Evolutionary conservation across 2,888 invertebrate genomes (phyloP), one percentile per base, ranked within the genome.

Genomic region (Cremastinae sp.): DNA sequence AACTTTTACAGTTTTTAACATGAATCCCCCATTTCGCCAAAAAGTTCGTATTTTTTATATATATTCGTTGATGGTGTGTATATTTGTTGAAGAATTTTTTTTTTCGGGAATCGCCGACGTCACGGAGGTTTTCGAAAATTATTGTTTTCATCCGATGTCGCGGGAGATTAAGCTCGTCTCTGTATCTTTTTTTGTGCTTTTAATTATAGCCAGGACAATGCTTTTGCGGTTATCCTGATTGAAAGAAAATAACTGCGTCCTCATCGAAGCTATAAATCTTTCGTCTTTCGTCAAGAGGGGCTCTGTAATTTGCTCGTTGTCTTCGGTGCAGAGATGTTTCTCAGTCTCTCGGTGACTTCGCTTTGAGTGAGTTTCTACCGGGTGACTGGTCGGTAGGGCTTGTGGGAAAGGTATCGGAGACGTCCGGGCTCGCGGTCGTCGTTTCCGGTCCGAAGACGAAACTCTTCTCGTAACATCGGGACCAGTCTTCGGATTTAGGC

Each of bases 391-490:
- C 9, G 59, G 3, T 2, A 45, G 12, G 8, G 51, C 43, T 2
- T 16, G 10, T 4, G 36, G 12, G 14, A 1, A 28, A 1, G 10
- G 12, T 47, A 28, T 14, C 4, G 34, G 49, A 18, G n/a, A 51
- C 14, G 10, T 14, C 49, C 69, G 51, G 0, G 62, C 41, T 54
- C 47, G 20, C 28, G 45, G 9, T 0, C 4, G 0, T 3, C n/a
- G 20, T 5, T 51, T 69, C 70, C 8, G 77, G 74, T 7, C 80
- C 80, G 45, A 82, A 80, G 12, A 65, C 80, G 18, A 79, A 79
- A 47, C 74, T 76, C 1, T 58, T 78, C 66, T 81, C 78, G 70
- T 75, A 81, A 10, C 53, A 43, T 38, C 75, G 54, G 10, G 78
- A 64, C 80, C 81, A 82, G 61, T 79, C 49, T 10, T 79, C 75